A percentile compares a stretch with the other conserved stretches of the same genome.
Evolutionary conservation across 2,888 invertebrate species (phyloP).

Genomic region (Cerastis rubricosa): DNA sequence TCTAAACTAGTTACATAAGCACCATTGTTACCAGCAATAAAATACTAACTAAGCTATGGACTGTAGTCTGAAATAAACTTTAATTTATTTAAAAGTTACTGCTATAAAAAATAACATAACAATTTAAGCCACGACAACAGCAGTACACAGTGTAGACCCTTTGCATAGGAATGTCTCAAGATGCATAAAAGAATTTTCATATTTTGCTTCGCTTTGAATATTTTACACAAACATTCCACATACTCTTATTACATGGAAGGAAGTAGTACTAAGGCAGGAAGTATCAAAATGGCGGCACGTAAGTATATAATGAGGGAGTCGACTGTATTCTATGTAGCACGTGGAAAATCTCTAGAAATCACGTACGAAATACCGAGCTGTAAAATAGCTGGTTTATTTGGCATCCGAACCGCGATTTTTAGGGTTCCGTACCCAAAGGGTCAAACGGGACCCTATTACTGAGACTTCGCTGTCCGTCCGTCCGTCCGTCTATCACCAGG

Average conservation of each 20-base stretch:
- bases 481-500: too few relatives aligned
- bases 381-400: slow-evolving; percentile 36
- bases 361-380: slow-evolving; percentile 31
- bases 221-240: slow-evolving; percentile 21
- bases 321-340: slow-evolving; percentile 17
- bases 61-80: too few relatives aligned
- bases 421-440: too few relatives aligned
- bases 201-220: slow-evolving; percentile 30
- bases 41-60: too few relatives aligned
- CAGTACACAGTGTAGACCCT: background rate
- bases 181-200: slow-evolving; percentile 9
- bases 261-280: slow-evolving; percentile 31
- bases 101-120: background rate
- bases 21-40: too few relatives aligned
- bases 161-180: background rate
- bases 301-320: slow-evolving; percentile 41
- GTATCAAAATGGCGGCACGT: slow-evolving; percentile 48
- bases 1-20: too few relatives aligned
- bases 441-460: too few relatives aligned
- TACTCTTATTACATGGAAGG: slow-evolving; percentile 1
- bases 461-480: too few relatives aligned
- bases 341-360: slow-evolving; percentile 30
- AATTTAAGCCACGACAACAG: background rate
- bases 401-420: background rate
- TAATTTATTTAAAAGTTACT: too few relatives aligned